phyloP scores from a whole-genome alignment of 2,888 invertebrate genomes.

The Phrixothrix hirtus region DNA sequence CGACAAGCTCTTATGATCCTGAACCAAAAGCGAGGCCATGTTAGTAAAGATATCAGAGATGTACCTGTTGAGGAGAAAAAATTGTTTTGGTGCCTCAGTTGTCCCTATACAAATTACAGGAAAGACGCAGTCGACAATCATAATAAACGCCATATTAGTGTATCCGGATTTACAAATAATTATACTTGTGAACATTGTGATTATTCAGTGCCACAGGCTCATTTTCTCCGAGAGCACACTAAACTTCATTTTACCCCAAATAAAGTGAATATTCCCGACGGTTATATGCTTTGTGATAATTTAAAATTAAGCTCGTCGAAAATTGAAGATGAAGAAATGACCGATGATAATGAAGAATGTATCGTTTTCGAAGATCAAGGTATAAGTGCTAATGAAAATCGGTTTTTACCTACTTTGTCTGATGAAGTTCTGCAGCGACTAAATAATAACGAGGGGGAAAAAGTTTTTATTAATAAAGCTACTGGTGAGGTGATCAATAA shows the following conservation, averaged over 20 bases:
- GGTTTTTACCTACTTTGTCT: slow-evolving; percentile 42
- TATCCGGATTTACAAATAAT: slow-evolving; percentile 62
- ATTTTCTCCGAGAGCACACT: slow-evolving; percentile 77
- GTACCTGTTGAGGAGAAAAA: slow-evolving; percentile 62
- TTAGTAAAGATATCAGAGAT: slow-evolving; percentile 53
- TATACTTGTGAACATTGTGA: slow-evolving; percentile 82
- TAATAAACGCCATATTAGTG: slow-evolving; percentile 70
- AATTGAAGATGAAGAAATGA: slow-evolving; percentile 41
- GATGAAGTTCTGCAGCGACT: slow-evolving; percentile 44
- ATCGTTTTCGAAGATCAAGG: slow-evolving; percentile 47
- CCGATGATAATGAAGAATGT: slow-evolving; percentile 30
- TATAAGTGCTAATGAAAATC: slow-evolving; percentile 35
- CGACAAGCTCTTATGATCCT: slow-evolving; percentile 65
- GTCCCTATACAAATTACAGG: slow-evolving; percentile 78
- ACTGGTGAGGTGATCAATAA: slow-evolving; percentile 52
- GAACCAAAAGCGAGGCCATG: slow-evolving; percentile 60
- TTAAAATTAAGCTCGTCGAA: slow-evolving; percentile 62
- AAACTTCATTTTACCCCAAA: slow-evolving; percentile 73
- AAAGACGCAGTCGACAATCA: slow-evolving; percentile 76
- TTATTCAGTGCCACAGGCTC: slow-evolving; percentile 74
- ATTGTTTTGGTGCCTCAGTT: slow-evolving; percentile 71
- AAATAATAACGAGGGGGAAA: slow-evolving; percentile 53
- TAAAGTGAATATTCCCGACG: slow-evolving; percentile 62
- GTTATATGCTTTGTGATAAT: slow-evolving; percentile 64
- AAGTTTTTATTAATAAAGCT: slow-evolving; percentile 52